These are phyloP conservation scores for Lutjanus erythropterus DNA, from an alignment of 2,113 vertebrate genomes.

Conservation along the genomic window DNA sequence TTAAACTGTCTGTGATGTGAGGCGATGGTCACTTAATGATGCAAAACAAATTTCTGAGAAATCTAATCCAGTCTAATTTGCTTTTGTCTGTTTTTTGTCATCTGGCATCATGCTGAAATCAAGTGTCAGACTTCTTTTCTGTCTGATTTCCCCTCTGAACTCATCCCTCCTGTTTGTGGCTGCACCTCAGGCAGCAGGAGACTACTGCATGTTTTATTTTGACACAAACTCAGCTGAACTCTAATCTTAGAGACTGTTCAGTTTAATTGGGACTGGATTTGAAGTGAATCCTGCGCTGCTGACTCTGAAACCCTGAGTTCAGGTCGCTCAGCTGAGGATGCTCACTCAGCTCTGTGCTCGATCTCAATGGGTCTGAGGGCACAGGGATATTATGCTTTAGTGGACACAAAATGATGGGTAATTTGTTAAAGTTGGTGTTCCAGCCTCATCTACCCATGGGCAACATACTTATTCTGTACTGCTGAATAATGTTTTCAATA, in stretches of 20 bases:
- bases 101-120: no score
- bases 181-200: background rate
- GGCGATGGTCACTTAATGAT: background rate
- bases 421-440: slow-evolving; percentile 23
- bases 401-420: slow-evolving; percentile 32
- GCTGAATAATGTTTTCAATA: slow-evolving; percentile 1
- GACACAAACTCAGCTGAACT: background rate
- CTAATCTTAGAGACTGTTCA: background rate
- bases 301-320: background rate
- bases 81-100: background rate
- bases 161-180: background rate
- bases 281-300: background rate
- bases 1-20: background rate
- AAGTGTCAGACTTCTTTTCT: no score
- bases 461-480: background rate
- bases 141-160: no score
- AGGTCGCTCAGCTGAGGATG: background rate
- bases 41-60: no score
- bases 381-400: slow-evolving; percentile 13
- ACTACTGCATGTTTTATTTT: background rate
- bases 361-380: background rate
- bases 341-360: slow-evolving; percentile 30
- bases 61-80: background rate
- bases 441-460: background rate
- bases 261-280: background rate